Conservation (phyloP, 1,140 invertebrate genomes). For the Ladona fulva region DNA sequence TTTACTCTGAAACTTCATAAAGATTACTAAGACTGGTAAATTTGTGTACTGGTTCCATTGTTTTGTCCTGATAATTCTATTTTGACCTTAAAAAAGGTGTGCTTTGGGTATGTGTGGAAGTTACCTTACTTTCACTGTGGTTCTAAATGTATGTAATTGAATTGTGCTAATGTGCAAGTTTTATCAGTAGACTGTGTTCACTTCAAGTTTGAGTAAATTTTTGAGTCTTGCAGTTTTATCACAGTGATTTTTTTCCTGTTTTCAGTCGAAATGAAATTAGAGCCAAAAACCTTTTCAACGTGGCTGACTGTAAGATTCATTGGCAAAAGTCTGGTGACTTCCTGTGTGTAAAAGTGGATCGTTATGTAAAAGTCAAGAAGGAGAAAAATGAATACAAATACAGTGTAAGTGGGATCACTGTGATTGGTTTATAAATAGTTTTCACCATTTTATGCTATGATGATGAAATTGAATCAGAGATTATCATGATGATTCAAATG, state of each 20-base stretch:
- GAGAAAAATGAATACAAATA: constrained; percentile 87
- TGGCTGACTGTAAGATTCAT: constrained; percentile 95
- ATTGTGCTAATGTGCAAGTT: too few species aligned
- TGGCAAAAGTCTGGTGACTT: constrained; percentile 99
- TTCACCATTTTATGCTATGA: neutral
- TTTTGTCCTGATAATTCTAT: too few species aligned
- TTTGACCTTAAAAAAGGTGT: too few species aligned
- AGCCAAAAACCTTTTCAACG: constrained; percentile 95
- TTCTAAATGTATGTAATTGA: too few species aligned
- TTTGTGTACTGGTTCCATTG: too few species aligned
- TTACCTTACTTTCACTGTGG: too few species aligned
- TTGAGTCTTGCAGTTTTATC: too few species aligned
- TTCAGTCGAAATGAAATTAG: constrained; percentile 75
- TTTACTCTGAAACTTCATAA: too few species aligned
- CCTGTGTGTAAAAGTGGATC: constrained; percentile 95
- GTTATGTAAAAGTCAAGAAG: constrained; percentile 89
- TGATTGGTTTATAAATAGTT: neutral
- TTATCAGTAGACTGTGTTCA: too few species aligned
- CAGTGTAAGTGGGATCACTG: constrained; percentile 48
- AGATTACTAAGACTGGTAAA: too few species aligned
- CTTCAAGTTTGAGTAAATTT: too few species aligned
- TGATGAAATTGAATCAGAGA: neutral
- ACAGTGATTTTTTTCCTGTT: neutral
- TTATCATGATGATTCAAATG: neutral
- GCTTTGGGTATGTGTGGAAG: too few species aligned